Base-by-base conservation (phyloP, 2,797 vertebrate genomes). In the Chiropotes sagulatus region DNA sequence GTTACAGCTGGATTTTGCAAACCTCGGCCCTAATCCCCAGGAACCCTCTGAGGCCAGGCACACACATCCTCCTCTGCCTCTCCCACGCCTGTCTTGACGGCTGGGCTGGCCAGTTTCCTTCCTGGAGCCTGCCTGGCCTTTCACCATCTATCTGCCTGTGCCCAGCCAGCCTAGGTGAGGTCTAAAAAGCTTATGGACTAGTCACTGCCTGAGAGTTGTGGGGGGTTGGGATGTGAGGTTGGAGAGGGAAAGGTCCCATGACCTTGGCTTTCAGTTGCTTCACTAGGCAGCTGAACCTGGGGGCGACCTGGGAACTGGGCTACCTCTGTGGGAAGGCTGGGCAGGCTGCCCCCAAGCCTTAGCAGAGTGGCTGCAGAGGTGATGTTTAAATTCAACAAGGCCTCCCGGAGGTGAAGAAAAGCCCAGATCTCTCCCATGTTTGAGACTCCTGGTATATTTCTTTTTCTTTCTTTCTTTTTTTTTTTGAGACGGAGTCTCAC, bases 1-100 rank as follows among this genome's bases (percentile, higher is more conserved):
- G 10, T 90, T 93, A 57, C 50, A 80, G 57, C 93, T 95, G 92
- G 91, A 80, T 88, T 96, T 97, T 97, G 92, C 95, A 91, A 96
- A 70, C 58, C 22, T 82, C 52, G 41, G 26, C 67, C 39, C 17
- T 22, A 20, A 7, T 64, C 36, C 57, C 61, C 44, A 48, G 58
- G 54, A 94, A 26, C 41, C n/a, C 88, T 78, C 48, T 90, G 86
- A 76, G 67, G 82, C 75, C 19, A 26, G 90, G 36, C 33, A 70
- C 67, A 81, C 4, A 1, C 58, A 50, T 26, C 39, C 20, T 15
- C 26, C 17, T 81, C 44, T 75, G 36, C 41, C 54, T 70, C 80
- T 75, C 39, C 33, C 57, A 76, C 2, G 13, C 70, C 1, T 33
- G 9, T 87, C 44, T 48, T 44, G 52, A 48, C 39, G 57, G 33